Base-by-base conservation (phyloP, 2,888 invertebrate species). In the Drosophila diplacantha region DNA sequence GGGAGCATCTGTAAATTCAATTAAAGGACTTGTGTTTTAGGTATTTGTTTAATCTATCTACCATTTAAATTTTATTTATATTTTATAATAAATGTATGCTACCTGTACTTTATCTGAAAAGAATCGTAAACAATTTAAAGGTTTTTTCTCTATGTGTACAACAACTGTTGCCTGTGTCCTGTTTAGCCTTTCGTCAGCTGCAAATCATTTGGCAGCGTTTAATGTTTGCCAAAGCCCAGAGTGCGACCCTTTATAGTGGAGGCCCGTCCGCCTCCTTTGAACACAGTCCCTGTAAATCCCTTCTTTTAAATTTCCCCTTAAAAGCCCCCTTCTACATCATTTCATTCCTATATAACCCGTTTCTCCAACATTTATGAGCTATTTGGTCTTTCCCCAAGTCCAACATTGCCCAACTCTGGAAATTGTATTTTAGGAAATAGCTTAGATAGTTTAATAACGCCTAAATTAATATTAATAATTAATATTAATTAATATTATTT, bases 161-260 rank as follows among this genome's bases (percentile, higher is more conserved):
- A 24, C 51, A 61, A 55, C 60, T 58, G 46, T 58, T 54, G 26
- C 60, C 56, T 46, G 18, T 49, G 39, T 52, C 11, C 51, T 39
- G 58, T 52, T 55, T 71, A 56, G 64, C 63, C 49, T 74, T 79
- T 74, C 71, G 69, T 73, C 74, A 74, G 69, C 67, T 71, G 68
- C 64, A 72, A 67, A 72, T 72, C 66, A 73, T 77, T 76, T 67
- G 52, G 51, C 70, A 67, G 58, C 53, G 59, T 63, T 74, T 60
- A 72, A 75, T 77, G 72, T 70, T 71, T 54, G 68, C 49, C 24
- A 49, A 51, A 38, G 47, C 57, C 31, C 59, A 54, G 20, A 34
- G 20, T 20, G 14, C 18, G 34, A 39, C 62, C 58, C 41, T 47
- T 43, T 26, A 31, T 38, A 7, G 44, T 20, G 18, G n/a, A 26